Percentiles rank a stretch among this genome's conserved stretches.
Conservation (phyloP, 2,797 vertebrate genomes). For the Scolopax rusticola region DNA sequence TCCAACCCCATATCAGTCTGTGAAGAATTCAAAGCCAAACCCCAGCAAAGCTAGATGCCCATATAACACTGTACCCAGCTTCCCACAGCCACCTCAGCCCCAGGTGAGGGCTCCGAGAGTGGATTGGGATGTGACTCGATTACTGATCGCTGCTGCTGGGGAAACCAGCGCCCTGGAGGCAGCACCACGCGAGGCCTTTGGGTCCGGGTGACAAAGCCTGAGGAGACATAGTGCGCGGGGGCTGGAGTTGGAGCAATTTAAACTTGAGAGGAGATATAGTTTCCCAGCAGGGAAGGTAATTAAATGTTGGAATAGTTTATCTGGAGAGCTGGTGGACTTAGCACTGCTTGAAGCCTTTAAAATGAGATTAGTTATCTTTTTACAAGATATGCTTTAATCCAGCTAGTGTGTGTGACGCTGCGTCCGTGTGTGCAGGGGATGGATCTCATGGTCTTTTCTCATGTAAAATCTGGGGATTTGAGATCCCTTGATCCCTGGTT, state of each 20-base stretch:
- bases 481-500: background rate
- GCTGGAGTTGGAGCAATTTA: background rate
- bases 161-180: rapidly evolving
- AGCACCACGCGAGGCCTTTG: rapidly evolving
- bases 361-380: background rate
- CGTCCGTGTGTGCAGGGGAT: rapidly evolving
- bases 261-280: background rate
- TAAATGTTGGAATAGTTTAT: background rate
- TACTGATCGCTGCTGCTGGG: background rate
- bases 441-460: rapidly evolving
- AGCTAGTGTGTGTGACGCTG: background rate
- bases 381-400: background rate
- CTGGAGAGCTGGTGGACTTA: background rate
- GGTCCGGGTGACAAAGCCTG: background rate
- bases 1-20: too few species aligned
- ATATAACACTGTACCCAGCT: rapidly evolving
- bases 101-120: background rate
- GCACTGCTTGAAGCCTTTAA: background rate
- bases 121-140: background rate
- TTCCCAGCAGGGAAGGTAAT: background rate
- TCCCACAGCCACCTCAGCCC: background rate
- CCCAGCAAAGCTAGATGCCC: background rate
- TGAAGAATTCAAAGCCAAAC: background rate
- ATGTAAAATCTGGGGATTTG: background rate
- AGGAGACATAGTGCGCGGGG: rapidly evolving